Conservation (phyloP, 2,113 vertebrate genomes). For the Lethenteron reissneri region DNA sequence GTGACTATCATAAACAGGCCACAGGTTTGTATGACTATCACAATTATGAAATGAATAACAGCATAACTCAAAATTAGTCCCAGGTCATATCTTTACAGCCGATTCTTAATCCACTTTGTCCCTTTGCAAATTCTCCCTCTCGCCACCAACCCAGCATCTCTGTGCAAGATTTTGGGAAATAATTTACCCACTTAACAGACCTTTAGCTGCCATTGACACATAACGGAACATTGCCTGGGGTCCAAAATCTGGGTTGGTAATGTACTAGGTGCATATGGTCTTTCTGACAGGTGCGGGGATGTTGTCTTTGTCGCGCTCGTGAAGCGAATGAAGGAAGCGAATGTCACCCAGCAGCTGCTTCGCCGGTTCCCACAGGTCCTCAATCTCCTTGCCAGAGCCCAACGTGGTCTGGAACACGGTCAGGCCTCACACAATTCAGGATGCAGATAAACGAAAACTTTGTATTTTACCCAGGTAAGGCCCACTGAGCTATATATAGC, state of each 20-base stretch:
- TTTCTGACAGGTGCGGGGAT: slow-evolving; percentile 40
- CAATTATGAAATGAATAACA: no score
- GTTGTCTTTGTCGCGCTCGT: slow-evolving; percentile 65
- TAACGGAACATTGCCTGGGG: slow-evolving; percentile 54
- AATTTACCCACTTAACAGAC: slow-evolving; percentile 52
- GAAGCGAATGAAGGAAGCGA: slow-evolving; percentile 56
- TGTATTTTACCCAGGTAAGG: no score
- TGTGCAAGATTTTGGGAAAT: no score
- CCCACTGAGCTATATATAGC: no score
- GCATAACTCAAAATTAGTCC: no score
- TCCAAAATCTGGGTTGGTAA: slow-evolving; percentile 62
- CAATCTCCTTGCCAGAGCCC: slow-evolving; percentile 48
- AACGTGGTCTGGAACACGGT: slow-evolving; percentile 47
- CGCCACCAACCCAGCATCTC: no score
- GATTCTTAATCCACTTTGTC: no score
- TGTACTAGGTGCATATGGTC: slow-evolving; percentile 51
- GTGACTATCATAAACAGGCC: no score
- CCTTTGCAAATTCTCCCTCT: no score
- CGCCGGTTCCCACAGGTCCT: slow-evolving; percentile 70
- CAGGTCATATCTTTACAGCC: no score
- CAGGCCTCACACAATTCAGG: slow-evolving; percentile 58
- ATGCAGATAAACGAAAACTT: slow-evolving; percentile 36
- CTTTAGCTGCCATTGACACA: slow-evolving; percentile 57
- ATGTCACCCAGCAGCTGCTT: slow-evolving; percentile 63
- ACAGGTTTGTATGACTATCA: no score